Base-by-base conservation (phyloP, 1,140 invertebrate genomes). In the Megathymus violae region DNA sequence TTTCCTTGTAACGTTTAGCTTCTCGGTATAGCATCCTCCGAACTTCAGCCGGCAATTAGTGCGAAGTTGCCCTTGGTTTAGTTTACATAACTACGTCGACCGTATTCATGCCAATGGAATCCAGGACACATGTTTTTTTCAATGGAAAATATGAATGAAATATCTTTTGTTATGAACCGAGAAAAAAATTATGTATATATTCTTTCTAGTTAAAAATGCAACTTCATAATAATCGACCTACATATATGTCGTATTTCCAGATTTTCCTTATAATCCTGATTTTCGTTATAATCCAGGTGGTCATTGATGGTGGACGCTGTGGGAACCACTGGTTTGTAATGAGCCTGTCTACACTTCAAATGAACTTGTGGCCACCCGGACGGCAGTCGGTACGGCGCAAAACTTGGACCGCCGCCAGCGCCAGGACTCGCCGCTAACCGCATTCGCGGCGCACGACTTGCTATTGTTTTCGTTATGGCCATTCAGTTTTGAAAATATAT, bases 31-130 rank as follows among this genome's bases (percentile, higher is more conserved):
- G 44, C 52, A 58, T 46, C 31, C 22, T 41, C 25, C 40, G 13
- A 58, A 58, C 52, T 58, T 58, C 34, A 58, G 52, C 19, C 52
- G 25, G 52, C 52, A 58, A 58, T 58, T 58, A 58, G 40, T 58
- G 52, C 14, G 27, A 46, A 58, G 25, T 58, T 58, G 41, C 40
- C 19, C 13, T 34, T 41, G 41, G 41, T 58, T 58, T 58, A 31
- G 22, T 58, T 58, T 58, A 58, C 40, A 58, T 56, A 44, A 44
- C 52, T 41, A 13, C 22, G 25, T 31, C 10, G 25, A 11, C 40
- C 9, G 19, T 22, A 27, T 44, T 31, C 4, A 0, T 9, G 5
- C 11, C 10, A 13, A 44, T 19, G 0, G 11, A 34, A 17, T 44
- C 0, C 15, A 16, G 52, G 52, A 58, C 51, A 44, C 0, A 44